Conservation (phyloP, 2,113 vertebrate species). For the Oophaga pumilio region DNA sequence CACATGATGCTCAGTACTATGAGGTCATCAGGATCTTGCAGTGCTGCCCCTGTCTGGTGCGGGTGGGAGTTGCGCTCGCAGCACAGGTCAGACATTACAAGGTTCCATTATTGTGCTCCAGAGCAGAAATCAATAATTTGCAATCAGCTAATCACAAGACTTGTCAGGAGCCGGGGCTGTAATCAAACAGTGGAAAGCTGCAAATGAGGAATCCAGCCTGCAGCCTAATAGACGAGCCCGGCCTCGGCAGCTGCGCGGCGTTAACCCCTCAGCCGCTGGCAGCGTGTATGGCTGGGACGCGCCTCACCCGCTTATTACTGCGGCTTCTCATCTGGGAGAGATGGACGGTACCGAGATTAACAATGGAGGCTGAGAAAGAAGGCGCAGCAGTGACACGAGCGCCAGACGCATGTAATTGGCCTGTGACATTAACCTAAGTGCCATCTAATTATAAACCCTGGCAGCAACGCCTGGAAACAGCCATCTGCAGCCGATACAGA, state of each 20-base stretch:
- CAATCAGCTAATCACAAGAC: conserved; percentile 35
- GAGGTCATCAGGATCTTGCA: neutral
- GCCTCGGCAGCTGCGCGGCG: neutral
- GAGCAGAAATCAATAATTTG: conserved; percentile 28
- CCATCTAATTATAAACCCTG: neutral
- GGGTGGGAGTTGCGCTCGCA: neutral
- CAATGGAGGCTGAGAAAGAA: neutral
- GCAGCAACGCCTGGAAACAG: neutral
- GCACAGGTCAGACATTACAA: neutral
- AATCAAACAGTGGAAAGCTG: conserved; percentile 9
- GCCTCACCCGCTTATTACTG: neutral
- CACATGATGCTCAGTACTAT: neutral
- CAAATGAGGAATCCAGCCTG: neutral
- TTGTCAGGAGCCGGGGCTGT: conserved; percentile 28
- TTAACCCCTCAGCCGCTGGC: neutral
- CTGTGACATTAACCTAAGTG: conserved; percentile 20
- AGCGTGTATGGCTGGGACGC: neutral
- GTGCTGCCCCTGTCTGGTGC: neutral
- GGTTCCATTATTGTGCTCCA: conserved; percentile 4
- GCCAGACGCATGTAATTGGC: neutral
- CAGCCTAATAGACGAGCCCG: neutral
- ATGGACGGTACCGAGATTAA: neutral
- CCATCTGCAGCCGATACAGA: neutral
- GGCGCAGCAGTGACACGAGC: neutral
- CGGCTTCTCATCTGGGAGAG: neutral